Percentiles rank a stretch among this genome's conserved stretches.
These are phyloP conservation scores for Epinotia demarniana DNA, from an alignment of 2,888 invertebrate genomes.

Conservation along the genomic window DNA sequence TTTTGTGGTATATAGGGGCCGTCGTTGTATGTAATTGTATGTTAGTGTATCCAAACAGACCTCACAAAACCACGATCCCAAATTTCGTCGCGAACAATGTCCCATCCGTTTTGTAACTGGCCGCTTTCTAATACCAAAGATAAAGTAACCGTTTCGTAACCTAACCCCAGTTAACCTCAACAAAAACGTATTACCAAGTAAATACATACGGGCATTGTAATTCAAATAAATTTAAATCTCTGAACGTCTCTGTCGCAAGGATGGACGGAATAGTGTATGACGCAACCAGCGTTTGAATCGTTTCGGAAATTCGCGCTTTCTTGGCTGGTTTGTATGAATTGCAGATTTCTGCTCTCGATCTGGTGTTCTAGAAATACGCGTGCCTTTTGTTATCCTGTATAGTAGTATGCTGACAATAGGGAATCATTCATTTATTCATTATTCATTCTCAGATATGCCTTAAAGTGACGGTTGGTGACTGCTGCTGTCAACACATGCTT, in stretches of 20 bases:
- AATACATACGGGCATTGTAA: constrained; percentile 75
- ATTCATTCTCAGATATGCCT: not conserved
- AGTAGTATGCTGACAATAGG: not conserved
- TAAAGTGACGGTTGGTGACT: too few species aligned
- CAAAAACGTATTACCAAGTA: constrained; percentile 77
- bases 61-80: constrained; percentile 9
- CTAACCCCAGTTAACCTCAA: constrained; percentile 73
- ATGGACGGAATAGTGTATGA: constrained; percentile 59
- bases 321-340: constrained; percentile 26
- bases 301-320: constrained; percentile 33
- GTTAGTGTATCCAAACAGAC: too few species aligned
- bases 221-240: constrained; percentile 80
- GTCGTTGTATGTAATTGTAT: too few species aligned
- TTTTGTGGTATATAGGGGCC: too few species aligned
- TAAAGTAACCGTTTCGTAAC: constrained; percentile 64
- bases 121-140: constrained; percentile 47
- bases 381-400: not conserved
- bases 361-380: not conserved
- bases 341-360: constrained; percentile 1
- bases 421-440: not conserved
- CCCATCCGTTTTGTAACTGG: constrained; percentile 35
- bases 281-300: constrained; percentile 55
- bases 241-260: constrained; percentile 61
- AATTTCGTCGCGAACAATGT: constrained; percentile 32
- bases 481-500: too few species aligned